Evolutionary conservation across 1,140 invertebrate genomes (phyloP), one percentile per base, ranked within the genome.

Genomic region (Onthophagus taurus): DNA sequence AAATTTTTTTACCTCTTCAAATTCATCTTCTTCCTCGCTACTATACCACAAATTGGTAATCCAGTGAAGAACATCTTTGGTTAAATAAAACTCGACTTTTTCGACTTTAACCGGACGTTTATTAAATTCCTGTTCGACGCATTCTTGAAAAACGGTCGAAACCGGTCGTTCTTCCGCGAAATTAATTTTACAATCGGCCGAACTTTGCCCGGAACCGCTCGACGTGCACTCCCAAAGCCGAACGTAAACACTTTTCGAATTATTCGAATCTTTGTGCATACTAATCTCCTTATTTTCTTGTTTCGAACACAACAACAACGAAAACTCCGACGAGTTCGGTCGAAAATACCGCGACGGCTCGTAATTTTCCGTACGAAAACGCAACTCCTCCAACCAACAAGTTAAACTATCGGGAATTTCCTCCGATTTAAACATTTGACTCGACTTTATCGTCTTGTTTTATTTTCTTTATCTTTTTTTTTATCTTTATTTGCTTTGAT

Each of bases 21-120:
- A n/a, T n/a, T 21, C 18, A 37, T 37, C 35, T 11, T 37, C 35
- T 7, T 37, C 35, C 8, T 37, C 35, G 18, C 35, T 37, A 8
- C 35, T 37, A 13, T 37, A 37, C 35, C 35, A 37, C 35, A 37
- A 37, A 2, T 37, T 21, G 17, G 35, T 37, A 11, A 37, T 37
- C 35, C 35, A 37, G 11, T 37, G 19, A 3, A 37, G 20, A 7
- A 37, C 35, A 37, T 37, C 35, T 8, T 37, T 37, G 2, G 35
- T 21, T 13, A 37, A 21, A 21, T 21, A 37, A 11, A 37, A 21
- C 7, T 37, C 35, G 20, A 37, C 14, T 4, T 37, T 37, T 23
- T 37, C 35, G 0, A 37, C 35, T 3, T 12, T 2, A 11, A 37
- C 35, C 1, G 35, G 17, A n/a, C n/a, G n/a, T 23, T 21, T 13